phyloP scores from a whole-genome alignment of 2,113 vertebrate genomes.

The Ramphastos sulfuratus region DNA sequence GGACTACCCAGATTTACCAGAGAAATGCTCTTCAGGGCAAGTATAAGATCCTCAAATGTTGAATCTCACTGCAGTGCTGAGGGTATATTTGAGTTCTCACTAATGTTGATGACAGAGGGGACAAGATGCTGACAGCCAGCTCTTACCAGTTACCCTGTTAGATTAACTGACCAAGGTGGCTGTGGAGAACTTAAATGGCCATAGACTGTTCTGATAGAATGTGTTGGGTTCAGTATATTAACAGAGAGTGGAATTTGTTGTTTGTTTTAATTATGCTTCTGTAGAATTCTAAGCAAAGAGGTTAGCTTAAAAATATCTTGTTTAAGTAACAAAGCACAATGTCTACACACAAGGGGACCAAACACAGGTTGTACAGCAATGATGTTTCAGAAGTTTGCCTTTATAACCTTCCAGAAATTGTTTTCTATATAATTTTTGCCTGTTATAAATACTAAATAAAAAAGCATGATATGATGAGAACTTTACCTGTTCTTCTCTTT shows the following conservation, averaged over 20 bases:
- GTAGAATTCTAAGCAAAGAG: not conserved
- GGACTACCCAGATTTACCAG: not conserved
- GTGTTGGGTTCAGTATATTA: not conserved
- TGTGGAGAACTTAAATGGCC: not conserved
- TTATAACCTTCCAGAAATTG: not conserved
- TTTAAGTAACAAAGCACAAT: not conserved
- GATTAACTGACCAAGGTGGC: not conserved
- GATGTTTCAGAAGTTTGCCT: not conserved
- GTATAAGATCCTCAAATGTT: not conserved
- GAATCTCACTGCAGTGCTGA: rapidly evolving
- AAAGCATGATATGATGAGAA: not conserved
- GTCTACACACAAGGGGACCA: not conserved
- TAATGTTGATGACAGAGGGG: rapidly evolving
- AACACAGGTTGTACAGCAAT: not conserved
- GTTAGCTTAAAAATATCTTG: not conserved
- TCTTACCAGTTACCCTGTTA: not conserved
- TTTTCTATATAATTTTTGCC: not conserved
- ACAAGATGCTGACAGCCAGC: not conserved
- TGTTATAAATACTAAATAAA: not conserved
- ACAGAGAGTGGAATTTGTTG: not conserved
- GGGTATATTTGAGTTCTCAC: not conserved
- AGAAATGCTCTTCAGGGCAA: not conserved
- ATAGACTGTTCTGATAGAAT: not conserved
- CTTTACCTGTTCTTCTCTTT: not conserved
- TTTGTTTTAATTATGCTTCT: not conserved